Evolutionary conservation across 2,113 vertebrate genomes (phyloP).

Genomic region (Campylorhamphus procurvoides): DNA sequence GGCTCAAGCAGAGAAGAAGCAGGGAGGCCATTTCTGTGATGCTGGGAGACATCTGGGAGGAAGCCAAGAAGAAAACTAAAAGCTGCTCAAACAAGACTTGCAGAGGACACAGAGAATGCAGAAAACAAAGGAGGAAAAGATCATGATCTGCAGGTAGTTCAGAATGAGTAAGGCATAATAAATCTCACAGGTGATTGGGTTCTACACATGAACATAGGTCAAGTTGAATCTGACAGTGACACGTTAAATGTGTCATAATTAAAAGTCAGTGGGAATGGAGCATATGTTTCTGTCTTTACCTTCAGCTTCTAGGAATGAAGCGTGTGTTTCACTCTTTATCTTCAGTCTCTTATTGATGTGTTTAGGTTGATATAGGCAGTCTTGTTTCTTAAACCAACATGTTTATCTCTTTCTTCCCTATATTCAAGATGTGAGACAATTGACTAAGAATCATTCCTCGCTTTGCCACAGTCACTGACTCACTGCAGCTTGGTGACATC

Average conservation of each 20-base stretch:
- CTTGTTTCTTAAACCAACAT: neutral
- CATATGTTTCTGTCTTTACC: neutral
- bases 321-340: neutral
- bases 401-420: neutral
- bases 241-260: neutral
- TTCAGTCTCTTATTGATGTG: neutral
- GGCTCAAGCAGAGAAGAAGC: neutral
- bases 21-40: neutral
- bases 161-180: neutral
- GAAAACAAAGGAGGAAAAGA: neutral
- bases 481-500: neutral
- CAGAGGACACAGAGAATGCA: neutral
- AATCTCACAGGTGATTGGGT: neutral
- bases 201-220: neutral
- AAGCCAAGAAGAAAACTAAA: neutral
- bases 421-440: neutral
- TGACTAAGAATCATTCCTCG: neutral
- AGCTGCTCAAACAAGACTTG: neutral
- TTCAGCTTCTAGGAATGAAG: neutral
- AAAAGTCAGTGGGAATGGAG: neutral
- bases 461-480: neutral
- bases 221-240: neutral
- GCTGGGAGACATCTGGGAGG: neutral
- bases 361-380: neutral
- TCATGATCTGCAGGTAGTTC: neutral